phyloP scores from a whole-genome alignment of 2,797 vertebrate species.

The Sebastes nivosus region DNA sequence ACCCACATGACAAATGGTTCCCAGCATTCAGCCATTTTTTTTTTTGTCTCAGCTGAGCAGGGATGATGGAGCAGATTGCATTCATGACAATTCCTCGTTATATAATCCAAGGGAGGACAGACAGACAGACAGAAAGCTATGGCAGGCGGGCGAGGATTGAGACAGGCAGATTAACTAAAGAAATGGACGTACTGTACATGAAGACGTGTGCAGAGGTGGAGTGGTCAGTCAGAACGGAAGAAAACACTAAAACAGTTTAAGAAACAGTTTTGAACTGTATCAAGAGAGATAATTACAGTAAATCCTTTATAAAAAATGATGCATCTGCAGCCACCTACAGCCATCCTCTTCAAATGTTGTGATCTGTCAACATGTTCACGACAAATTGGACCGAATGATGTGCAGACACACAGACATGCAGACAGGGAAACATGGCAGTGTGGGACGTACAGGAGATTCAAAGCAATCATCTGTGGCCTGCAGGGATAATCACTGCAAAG shows the following conservation, averaged over 20 bases:
- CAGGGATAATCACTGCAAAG: conserved; percentile 83
- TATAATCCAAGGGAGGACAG: conserved; percentile 48
- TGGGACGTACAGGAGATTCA: conserved; percentile 68
- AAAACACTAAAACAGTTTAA: not conserved
- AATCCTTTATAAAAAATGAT: not conserved
- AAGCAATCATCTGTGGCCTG: conserved; percentile 84
- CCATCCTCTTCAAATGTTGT: not conserved
- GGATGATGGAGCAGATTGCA: conserved; percentile 58
- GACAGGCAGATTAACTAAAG: conserved; percentile 39
- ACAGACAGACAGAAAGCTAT: not conserved
- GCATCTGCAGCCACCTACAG: not conserved
- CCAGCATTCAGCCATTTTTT: conserved; percentile 28
- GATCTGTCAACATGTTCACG: not conserved
- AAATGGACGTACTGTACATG: not conserved
- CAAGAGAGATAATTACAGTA: no score
- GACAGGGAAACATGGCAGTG: conserved; percentile 32
- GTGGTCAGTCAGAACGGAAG: not conserved
- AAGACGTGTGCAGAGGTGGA: not conserved
- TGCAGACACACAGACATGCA: not conserved
- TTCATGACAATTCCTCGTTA: conserved; percentile 57
- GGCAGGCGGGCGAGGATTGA: not conserved
- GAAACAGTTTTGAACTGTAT: not conserved
- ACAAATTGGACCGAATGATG: not conserved
- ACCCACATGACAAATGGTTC: conserved; percentile 32
- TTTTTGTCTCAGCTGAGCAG: conserved; percentile 29